A percentile compares a stretch with the other conserved stretches of the same genome.
Conservation (phyloP, 30 jellyfish, hydroid and myxozoan species). For the Aurelia sp. region DNA sequence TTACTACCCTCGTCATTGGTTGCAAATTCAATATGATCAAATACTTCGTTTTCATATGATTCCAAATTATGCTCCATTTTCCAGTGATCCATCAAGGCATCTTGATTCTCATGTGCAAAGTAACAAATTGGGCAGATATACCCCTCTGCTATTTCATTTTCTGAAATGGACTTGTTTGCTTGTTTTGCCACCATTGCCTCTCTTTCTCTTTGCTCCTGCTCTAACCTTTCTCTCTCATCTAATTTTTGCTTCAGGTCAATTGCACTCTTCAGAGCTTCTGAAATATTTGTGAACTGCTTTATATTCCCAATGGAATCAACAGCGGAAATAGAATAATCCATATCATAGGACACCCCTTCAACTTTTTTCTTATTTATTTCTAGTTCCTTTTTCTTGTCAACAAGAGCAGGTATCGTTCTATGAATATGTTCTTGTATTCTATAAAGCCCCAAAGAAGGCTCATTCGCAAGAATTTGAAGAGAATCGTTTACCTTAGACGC, state of each 20-base stretch:
- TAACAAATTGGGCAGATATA: conserved; percentile 97
- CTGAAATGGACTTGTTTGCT: conserved; percentile 92
- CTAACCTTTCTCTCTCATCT: conserved; percentile 58
- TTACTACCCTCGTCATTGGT: neutral
- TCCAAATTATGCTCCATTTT: conserved; percentile 76
- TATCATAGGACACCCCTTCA: conserved; percentile 80
- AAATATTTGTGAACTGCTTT: conserved; percentile 74
- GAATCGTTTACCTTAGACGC: conserved; percentile 80
- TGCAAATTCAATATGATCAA: conserved; percentile 74
- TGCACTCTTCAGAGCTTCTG: conserved; percentile 90
- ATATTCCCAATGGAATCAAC: conserved; percentile 70
- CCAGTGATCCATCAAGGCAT: conserved; percentile 89
- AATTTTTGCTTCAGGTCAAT: conserved; percentile 60
- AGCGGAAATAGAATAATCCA: conserved; percentile 77
- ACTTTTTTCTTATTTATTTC: conserved; percentile 26
- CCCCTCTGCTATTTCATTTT: conserved; percentile 97
- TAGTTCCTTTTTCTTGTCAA: conserved; percentile 72
- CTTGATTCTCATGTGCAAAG: conserved; percentile 90
- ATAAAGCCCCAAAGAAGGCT: conserved; percentile 90
- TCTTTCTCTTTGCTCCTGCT: conserved; percentile 51
- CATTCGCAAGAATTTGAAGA: conserved; percentile 89
- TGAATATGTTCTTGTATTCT: conserved; percentile 93
- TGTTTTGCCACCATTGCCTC: conserved; percentile 64
- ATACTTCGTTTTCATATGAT: conserved; percentile 82
- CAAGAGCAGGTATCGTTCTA: conserved; percentile 83